A percentile compares a stretch with the other conserved stretches of the same genome.
These are phyloP conservation scores for Pampus argenteus DNA, from an alignment of 2,797 vertebrate species.

Conservation along the genomic window DNA sequence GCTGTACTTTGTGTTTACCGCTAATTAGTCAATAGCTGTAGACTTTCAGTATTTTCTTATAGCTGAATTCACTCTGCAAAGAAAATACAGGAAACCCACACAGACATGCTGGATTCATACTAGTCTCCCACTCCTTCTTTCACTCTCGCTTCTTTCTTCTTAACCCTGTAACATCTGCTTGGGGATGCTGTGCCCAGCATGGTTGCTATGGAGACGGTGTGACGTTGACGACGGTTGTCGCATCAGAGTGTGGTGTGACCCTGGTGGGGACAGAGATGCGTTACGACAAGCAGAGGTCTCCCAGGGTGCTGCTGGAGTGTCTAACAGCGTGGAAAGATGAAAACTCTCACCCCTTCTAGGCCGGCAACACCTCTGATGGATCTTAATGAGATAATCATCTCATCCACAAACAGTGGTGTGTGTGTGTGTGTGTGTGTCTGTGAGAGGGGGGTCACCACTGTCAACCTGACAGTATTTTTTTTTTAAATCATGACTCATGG, in stretches of 20 bases:
- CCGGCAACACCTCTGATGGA: conserved; percentile 32
- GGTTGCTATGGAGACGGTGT: conserved; percentile 74
- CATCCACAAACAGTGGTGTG: conserved; percentile 27
- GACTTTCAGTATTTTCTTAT: not conserved
- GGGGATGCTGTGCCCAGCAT: conserved; percentile 65
- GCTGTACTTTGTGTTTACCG: too few relatives aligned
- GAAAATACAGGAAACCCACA: conserved; percentile 20
- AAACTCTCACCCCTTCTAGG: too few relatives aligned
- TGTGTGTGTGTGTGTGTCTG: not conserved
- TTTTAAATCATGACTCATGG: conserved; percentile 67
- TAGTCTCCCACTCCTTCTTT: conserved; percentile 31
- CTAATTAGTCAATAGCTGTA: too few relatives aligned
- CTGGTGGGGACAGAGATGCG: conserved; percentile 66
- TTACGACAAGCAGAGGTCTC: conserved; percentile 70
- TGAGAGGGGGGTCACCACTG: conserved; percentile 19
- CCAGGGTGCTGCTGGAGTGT: conserved; percentile 45
- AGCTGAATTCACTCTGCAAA: not conserved
- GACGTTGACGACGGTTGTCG: conserved; percentile 73
- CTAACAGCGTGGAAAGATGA: conserved; percentile 10
- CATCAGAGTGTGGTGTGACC: conserved; percentile 71
- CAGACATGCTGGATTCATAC: conserved; percentile 16
- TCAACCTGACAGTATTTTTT: conserved; percentile 36
- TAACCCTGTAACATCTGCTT: conserved; percentile 68
- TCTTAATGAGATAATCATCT: conserved; percentile 35
- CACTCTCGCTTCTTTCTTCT: conserved; percentile 28